Evolutionary conservation across 2,797 vertebrate species (phyloP).

Genomic region (Eutrigla gurnardus): DNA sequence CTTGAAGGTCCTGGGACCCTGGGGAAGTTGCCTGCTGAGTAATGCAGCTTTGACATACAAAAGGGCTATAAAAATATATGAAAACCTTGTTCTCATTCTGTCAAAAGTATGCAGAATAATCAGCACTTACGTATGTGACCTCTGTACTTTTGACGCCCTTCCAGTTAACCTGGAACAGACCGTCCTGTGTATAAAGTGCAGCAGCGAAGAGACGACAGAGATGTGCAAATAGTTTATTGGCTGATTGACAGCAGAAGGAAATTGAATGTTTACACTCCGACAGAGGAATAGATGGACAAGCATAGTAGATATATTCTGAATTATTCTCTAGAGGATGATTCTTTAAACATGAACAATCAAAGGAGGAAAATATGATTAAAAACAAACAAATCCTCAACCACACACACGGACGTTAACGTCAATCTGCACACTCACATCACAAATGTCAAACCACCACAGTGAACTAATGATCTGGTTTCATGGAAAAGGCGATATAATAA

Average conservation of each 20-base stretch:
- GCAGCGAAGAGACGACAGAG: conserved; percentile 9
- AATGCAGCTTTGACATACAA: no score
- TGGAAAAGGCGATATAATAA: conserved; percentile 48
- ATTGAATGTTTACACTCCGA: conserved; percentile 66
- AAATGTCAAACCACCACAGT: conserved; percentile 49
- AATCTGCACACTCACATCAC: conserved; percentile 45
- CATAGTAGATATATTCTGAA: conserved; percentile 73
- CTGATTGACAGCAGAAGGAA: conserved; percentile 66
- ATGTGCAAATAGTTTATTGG: conserved; percentile 82
- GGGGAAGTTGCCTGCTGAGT: background rate
- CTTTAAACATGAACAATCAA: conserved; percentile 42
- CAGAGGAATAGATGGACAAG: conserved; percentile 68
- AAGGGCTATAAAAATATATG: background rate
- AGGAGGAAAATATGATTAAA: conserved; percentile 44
- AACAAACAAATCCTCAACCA: conserved; percentile 28
- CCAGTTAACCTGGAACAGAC: background rate
- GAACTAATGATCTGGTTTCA: conserved; percentile 41
- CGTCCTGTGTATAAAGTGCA: background rate
- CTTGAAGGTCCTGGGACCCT: no score
- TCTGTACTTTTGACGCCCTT: background rate
- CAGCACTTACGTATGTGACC: background rate
- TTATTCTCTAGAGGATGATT: conserved; percentile 52
- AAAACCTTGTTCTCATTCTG: background rate
- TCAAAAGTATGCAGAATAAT: conserved; percentile 3
- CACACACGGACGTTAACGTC: conserved; percentile 43